These are phyloP conservation scores for Criorhina ranunculi DNA, from an alignment of 2,888 invertebrate species.

Conservation along the genomic window DNA sequence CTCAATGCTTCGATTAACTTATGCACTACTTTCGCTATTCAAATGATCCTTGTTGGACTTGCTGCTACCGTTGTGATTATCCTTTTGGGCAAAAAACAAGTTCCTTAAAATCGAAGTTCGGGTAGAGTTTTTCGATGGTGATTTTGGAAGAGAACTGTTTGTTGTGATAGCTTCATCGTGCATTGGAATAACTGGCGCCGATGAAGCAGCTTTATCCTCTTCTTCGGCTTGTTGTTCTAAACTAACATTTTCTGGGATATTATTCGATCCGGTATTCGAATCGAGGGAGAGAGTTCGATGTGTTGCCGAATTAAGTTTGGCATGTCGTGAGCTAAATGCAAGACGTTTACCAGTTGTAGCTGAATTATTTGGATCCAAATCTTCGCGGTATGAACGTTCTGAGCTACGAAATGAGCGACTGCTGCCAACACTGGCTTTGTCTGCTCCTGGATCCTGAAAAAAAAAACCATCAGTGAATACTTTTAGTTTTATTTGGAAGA, in stretches of 20 bases:
- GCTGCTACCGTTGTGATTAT: constrained; percentile 57
- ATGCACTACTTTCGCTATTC: constrained; percentile 69
- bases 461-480: constrained; percentile 3
- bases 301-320: constrained; percentile 78
- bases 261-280: constrained; percentile 78
- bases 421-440: constrained; percentile 80
- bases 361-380: constrained; percentile 77
- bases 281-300: constrained; percentile 79
- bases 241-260: constrained; percentile 79
- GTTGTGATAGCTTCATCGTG: constrained; percentile 31
- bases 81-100: constrained; percentile 78
- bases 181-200: constrained; percentile 46
- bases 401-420: constrained; percentile 79
- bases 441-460: constrained; percentile 78
- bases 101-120: constrained; percentile 79
- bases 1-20: constrained; percentile 8
- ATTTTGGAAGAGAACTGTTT: constrained; percentile 25
- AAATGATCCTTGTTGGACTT: constrained; percentile 54
- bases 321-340: constrained; percentile 77
- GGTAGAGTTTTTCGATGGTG: constrained; percentile 74
- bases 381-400: constrained; percentile 79
- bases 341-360: constrained; percentile 77
- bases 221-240: constrained; percentile 78
- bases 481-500: too few relatives aligned
- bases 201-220: constrained; percentile 75